Percentiles rank a stretch among this genome's conserved stretches.
phyloP scores from a whole-genome alignment of 2,888 invertebrate genomes.

The Corbicula japonica region DNA sequence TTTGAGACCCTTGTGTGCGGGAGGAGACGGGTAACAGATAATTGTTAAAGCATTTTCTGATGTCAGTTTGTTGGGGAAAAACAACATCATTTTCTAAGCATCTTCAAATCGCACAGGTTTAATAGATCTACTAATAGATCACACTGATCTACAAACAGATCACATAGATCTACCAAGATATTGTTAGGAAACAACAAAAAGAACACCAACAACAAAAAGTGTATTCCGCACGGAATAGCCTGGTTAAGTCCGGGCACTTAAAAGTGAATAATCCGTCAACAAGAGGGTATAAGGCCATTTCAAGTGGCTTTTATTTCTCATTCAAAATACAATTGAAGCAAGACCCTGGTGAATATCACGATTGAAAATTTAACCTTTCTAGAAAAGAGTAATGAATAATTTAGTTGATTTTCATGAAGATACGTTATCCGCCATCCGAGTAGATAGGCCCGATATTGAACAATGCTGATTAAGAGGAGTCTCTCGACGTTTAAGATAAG shows the following conservation, averaged over 20 bases:
- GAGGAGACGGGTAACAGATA: too few relatives aligned
- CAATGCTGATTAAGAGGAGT: conserved; percentile 34
- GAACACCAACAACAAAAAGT: too few relatives aligned
- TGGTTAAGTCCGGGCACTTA: neutral
- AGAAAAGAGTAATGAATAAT: conserved; percentile 60
- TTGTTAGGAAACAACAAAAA: too few relatives aligned
- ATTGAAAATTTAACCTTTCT: conserved; percentile 45
- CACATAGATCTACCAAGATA: too few relatives aligned
- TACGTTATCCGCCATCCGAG: conserved; percentile 51
- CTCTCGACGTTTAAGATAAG: conserved; percentile 46
- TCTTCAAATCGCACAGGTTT: too few relatives aligned
- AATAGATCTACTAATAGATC: too few relatives aligned
- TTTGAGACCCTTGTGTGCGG: too few relatives aligned
- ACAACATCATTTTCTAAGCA: too few relatives aligned
- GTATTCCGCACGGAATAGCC: neutral
- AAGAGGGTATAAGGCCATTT: neutral
- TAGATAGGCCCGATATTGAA: conserved; percentile 27
- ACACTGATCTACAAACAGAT: too few relatives aligned
- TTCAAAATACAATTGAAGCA: conserved; percentile 56
- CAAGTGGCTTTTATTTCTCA: conserved; percentile 40
- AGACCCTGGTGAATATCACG: conserved; percentile 34
- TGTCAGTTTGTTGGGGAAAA: too few relatives aligned
- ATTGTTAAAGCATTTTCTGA: too few relatives aligned
- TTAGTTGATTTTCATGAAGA: conserved; percentile 57
- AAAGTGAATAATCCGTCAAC: neutral